Conservation (phyloP, 2,113 vertebrate genomes). For the Bolborhynchus lineola region DNA sequence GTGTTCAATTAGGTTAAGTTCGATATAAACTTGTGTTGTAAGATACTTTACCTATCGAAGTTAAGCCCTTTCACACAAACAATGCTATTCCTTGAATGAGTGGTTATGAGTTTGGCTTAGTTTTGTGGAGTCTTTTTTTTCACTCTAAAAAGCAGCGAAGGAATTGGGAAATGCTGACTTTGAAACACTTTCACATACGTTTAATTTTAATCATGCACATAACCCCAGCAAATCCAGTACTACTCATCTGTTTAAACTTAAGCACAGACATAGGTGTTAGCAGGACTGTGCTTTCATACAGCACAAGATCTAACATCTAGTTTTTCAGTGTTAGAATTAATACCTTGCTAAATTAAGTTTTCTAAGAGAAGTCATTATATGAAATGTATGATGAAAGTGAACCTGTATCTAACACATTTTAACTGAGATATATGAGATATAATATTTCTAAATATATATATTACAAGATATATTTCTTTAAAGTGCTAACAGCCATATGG, state of each 20-base stretch:
- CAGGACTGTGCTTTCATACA: neutral
- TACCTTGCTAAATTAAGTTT: neutral
- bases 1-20: neutral
- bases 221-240: neutral
- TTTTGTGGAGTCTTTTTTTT: neutral
- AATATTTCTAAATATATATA: neutral
- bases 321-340: neutral
- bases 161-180: neutral
- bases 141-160: neutral
- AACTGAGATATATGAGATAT: neutral
- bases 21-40: neutral
- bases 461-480: neutral
- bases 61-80: neutral
- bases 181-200: neutral
- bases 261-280: neutral
- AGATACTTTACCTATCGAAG: neutral
- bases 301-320: neutral
- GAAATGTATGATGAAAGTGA: neutral
- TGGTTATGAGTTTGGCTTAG: neutral
- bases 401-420: neutral
- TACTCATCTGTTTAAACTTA: neutral
- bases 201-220: neutral
- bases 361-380: neutral
- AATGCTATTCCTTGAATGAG: neutral
- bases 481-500: neutral